Conservation (phyloP, 2,888 invertebrate species). For the Oscheius sp. region DNA sequence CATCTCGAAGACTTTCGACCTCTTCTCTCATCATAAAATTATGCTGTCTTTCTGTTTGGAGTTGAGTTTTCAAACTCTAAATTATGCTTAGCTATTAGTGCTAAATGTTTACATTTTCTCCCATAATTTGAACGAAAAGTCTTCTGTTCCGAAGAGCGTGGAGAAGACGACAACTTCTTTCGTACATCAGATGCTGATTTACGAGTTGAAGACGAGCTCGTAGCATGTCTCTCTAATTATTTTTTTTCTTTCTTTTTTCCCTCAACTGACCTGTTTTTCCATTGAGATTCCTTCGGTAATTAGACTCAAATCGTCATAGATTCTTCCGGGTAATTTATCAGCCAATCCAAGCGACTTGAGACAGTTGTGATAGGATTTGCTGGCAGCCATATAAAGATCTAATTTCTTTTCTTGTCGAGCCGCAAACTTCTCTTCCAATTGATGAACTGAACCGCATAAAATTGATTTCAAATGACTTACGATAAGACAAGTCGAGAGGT, state of each 20-base stretch:
- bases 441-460: neutral
- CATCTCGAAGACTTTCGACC: slow-evolving; percentile 2
- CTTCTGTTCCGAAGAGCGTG: slow-evolving; percentile 49
- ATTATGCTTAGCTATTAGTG: neutral
- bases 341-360: slow-evolving; percentile 48
- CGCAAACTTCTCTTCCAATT: slow-evolving; percentile 24
- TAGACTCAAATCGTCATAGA: slow-evolving; percentile 51
- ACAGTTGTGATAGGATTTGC: slow-evolving; percentile 34
- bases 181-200: slow-evolving; percentile 58
- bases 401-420: slow-evolving; percentile 31
- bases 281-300: slow-evolving; percentile 38
- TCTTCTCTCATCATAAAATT: slow-evolving; percentile 9
- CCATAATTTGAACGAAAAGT: slow-evolving; percentile 42
- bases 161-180: slow-evolving; percentile 50
- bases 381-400: slow-evolving; percentile 39
- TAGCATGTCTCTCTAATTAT: slow-evolving; percentile 44
- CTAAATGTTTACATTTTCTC: slow-evolving; percentile 31
- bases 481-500: slow-evolving; percentile 12
- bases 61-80: slow-evolving; percentile 1
- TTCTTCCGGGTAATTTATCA: slow-evolving; percentile 46
- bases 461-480: neutral
- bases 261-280: slow-evolving; percentile 43
- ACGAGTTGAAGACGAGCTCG: slow-evolving; percentile 48
- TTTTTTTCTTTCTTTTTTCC: neutral
- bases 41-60: neutral